Conservation (phyloP, 2,888 invertebrate species). For the Dioctria rufipes region DNA sequence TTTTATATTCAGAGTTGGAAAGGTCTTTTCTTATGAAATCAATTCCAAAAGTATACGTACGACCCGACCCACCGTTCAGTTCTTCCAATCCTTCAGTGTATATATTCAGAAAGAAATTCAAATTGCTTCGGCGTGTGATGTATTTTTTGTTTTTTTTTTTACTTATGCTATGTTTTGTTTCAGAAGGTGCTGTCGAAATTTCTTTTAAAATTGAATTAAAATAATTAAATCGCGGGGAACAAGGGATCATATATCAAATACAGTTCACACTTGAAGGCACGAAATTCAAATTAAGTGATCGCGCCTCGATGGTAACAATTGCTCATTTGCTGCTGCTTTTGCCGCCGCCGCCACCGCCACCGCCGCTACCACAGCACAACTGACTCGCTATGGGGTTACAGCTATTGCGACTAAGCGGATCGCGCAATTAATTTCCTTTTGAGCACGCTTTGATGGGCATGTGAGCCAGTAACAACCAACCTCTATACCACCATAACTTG, state of each 20-base stretch:
- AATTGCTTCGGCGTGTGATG: background rate
- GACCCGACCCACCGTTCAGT: background rate
- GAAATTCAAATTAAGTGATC: slow-evolving; percentile 54
- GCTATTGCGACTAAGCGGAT: slow-evolving; percentile 35
- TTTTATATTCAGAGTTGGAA: slow-evolving; percentile 40
- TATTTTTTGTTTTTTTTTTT: slow-evolving; percentile 1
- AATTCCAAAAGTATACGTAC: slow-evolving; percentile 30
- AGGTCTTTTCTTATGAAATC: slow-evolving; percentile 45
- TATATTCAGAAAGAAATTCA: background rate
- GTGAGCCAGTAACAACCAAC: slow-evolving; percentile 26
- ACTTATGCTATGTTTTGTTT: slow-evolving; percentile 38
- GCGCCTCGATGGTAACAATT: slow-evolving; percentile 44
- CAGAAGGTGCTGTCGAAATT: slow-evolving; percentile 26
- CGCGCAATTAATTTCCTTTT: slow-evolving; percentile 52
- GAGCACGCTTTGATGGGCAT: slow-evolving; percentile 52
- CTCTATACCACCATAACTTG: no score
- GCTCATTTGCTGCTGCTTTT: slow-evolving; percentile 36
- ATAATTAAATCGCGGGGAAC: slow-evolving; percentile 39
- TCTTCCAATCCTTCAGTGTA: background rate
- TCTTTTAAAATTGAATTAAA: slow-evolving; percentile 45
- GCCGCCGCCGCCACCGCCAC: background rate
- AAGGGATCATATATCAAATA: slow-evolving; percentile 20
- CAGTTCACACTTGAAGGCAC: slow-evolving; percentile 47
- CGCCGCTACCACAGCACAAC: no score
- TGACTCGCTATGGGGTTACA: slow-evolving; percentile 1